Base-by-base conservation (phyloP, 2,797 vertebrate genomes). In the Morus bassanus region DNA sequence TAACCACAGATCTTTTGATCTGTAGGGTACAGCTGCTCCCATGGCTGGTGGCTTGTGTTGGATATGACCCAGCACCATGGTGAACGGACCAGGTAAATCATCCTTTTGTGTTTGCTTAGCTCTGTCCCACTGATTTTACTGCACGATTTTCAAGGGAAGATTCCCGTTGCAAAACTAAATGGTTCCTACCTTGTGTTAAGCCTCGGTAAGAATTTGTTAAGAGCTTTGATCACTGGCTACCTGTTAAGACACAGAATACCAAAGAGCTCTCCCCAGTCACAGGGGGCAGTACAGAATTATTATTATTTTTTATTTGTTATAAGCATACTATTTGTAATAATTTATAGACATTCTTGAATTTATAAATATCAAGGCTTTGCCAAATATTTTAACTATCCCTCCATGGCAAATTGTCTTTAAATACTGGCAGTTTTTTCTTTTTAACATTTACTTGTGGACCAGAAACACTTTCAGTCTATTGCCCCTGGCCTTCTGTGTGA, bases 371-470 rank as follows among this genome's bases (percentile, higher is more conserved):
- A 96, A 95, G 68, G 70, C 61, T 96, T 84, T 97, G 98, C 97
- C 98, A 98, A 98, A 98, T 98, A 97, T 98, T 98, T 98, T 98
- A 98, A 98, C 97, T 98, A 97, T 92, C 88, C 96, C 95, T 98
- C 94, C 90, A 98, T 96, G 95, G 98, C 89, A 98, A 98, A 98
- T 97, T 97, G 97, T 98, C 97, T 98, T 98, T 98, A 98, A 98
- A 98, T 97, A 97, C 95, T 97, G 97, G 92, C 95, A 95, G 97
- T 75, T 97, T 95, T 96, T 94, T 93, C 98, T 98, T 98, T 98
- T 98, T 98, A 99, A 98, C 98, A 98, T 99, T 99, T 99, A 98
- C 98, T 98, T 98, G 98, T 98, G 98, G 98, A 99, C 98, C 98
- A 98, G 97, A 98, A 98, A 98, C 97, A 98, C 98, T 98, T 97